Percentiles rank a stretch among this genome's conserved stretches.
phyloP scores from a whole-genome alignment of 2,797 vertebrate genomes.

The Crenuchus spilurus region DNA sequence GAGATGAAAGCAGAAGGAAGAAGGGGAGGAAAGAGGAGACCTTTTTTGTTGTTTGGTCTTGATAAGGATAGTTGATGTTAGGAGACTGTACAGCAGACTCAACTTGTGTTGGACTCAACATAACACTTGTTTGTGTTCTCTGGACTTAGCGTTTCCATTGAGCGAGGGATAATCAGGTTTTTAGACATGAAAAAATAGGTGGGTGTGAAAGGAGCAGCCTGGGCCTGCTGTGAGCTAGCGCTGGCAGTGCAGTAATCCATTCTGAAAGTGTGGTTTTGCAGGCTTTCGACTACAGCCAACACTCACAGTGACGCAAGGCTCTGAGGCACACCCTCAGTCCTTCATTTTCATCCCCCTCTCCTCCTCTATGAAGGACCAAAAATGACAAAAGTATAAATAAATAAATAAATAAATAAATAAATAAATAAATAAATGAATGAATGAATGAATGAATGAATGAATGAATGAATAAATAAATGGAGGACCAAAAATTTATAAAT shows the following conservation, averaged over 20 bases:
- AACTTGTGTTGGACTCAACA: conserved; percentile 30
- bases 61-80: conserved; percentile 11
- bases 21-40: neutral
- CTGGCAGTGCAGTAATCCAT: conserved; percentile 33
- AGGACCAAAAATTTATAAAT: too few relatives aligned
- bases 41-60: neutral
- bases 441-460: too few relatives aligned
- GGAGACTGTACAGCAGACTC: neutral
- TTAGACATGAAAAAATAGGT: conserved; percentile 34
- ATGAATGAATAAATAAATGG: too few relatives aligned
- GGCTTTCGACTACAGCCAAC: conserved; percentile 33
- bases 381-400: too few relatives aligned
- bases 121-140: conserved; percentile 33
- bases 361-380: too few relatives aligned
- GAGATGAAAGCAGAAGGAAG: neutral
- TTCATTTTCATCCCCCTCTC: conserved; percentile 22
- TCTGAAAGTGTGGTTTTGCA: conserved; percentile 43
- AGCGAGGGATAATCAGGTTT: conserved; percentile 19
- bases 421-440: too few relatives aligned
- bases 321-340: conserved; percentile 24
- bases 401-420: too few relatives aligned
- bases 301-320: conserved; percentile 30
- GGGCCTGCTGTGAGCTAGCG: conserved; percentile 16
- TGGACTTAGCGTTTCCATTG: neutral
- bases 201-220: conserved; percentile 41